Conservation (phyloP, 2,888 invertebrate genomes). For the Megaustenia siamemsis region DNA sequence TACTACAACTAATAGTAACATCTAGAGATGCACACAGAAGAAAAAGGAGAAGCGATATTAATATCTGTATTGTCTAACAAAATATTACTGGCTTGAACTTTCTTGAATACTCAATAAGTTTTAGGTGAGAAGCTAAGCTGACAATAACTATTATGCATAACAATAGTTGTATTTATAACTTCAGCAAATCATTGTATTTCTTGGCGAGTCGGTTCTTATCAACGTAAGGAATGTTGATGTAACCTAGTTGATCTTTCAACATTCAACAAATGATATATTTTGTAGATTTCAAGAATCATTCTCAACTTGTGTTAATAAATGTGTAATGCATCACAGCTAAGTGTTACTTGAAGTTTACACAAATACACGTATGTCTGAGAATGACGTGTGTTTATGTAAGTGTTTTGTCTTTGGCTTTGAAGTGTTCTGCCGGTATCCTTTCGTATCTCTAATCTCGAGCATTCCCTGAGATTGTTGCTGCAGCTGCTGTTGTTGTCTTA, state of each 20-base stretch:
- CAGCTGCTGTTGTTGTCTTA: too few relatives aligned
- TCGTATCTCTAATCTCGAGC: too few relatives aligned
- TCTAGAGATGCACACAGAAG: too few relatives aligned
- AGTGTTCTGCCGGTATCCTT: neutral
- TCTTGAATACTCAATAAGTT: too few relatives aligned
- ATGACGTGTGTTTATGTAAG: neutral
- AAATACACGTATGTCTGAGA: neutral
- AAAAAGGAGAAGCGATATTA: too few relatives aligned
- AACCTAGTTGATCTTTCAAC: neutral
- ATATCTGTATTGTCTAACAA: too few relatives aligned
- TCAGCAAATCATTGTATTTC: neutral
- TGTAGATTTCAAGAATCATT: neutral
- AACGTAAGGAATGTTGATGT: neutral
- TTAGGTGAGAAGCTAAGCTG: too few relatives aligned
- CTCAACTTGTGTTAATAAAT: neutral
- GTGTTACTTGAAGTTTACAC: neutral
- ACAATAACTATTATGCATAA: neutral
- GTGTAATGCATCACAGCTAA: neutral
- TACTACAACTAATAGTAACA: too few relatives aligned
- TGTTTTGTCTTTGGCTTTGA: neutral
- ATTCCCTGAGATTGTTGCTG: too few relatives aligned
- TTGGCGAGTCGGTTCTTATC: neutral
- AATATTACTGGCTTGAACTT: too few relatives aligned
- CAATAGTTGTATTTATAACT: neutral
- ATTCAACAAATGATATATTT: neutral